Conservation (phyloP, 2,888 invertebrate genomes). For the Maniola hyperantus region DNA sequence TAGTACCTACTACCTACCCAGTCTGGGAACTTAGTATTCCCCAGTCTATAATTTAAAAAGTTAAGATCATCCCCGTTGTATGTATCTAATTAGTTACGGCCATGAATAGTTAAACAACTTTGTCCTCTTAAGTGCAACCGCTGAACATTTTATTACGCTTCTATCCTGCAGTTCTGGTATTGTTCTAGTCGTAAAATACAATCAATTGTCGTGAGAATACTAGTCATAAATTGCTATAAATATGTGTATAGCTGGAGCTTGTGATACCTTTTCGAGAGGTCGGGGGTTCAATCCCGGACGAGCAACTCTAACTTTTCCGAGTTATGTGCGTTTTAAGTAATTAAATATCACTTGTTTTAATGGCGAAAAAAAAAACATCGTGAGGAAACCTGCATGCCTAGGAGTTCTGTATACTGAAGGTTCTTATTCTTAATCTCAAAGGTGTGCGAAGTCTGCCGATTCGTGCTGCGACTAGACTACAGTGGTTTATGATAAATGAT, state of each 20-base stretch:
- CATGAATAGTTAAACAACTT: slow-evolving; percentile 11
- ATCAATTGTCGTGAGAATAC: slow-evolving; percentile 18
- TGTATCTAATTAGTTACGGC: slow-evolving; percentile 7
- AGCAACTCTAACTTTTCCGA: too few relatives aligned
- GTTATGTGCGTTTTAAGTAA: too few relatives aligned
- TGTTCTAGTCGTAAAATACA: slow-evolving; percentile 16
- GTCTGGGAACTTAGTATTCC: slow-evolving; percentile 4
- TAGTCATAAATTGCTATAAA: not conserved
- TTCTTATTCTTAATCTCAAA: too few relatives aligned
- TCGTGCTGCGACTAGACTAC: too few relatives aligned
- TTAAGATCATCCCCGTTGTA: not conserved
- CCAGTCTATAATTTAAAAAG: not conserved
- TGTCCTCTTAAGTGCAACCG: slow-evolving; percentile 9
- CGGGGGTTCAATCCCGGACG: too few relatives aligned
- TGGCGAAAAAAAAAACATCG: too few relatives aligned
- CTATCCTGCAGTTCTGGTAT: not conserved
- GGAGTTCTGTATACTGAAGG: too few relatives aligned
- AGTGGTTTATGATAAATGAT: too few relatives aligned
- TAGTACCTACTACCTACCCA: not conserved
- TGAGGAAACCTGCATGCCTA: too few relatives aligned
- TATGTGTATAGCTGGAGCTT: not conserved
- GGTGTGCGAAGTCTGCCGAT: too few relatives aligned
- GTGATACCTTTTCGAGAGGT: too few relatives aligned
- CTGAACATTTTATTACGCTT: slow-evolving; percentile 21
- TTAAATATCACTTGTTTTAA: too few relatives aligned